phyloP scores from a whole-genome alignment of 2,888 invertebrate genomes.

The Luperina nickerlii region DNA sequence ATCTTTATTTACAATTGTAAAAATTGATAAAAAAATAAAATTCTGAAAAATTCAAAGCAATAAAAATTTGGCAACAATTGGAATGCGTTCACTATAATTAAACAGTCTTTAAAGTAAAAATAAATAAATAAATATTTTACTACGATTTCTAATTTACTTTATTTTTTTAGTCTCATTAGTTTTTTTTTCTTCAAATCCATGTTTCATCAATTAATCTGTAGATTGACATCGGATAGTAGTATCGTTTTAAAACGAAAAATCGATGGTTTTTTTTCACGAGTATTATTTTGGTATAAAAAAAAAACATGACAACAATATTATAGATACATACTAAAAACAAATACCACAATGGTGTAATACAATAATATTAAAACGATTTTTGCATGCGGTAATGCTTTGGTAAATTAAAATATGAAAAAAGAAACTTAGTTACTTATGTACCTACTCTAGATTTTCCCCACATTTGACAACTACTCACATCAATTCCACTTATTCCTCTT shows the following conservation, averaged over 20 bases:
- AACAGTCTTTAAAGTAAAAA: slow-evolving; percentile 63
- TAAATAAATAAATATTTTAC: slow-evolving; percentile 60
- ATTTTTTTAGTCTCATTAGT: slow-evolving; percentile 64
- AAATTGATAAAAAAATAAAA: slow-evolving; percentile 62
- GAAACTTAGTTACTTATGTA: neutral
- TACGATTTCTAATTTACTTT: slow-evolving; percentile 52
- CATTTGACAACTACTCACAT: slow-evolving; percentile 16
- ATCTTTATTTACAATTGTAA: slow-evolving; percentile 80
- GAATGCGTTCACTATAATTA: slow-evolving; percentile 60
- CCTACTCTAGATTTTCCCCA: slow-evolving; percentile 9
- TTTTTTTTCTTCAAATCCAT: slow-evolving; percentile 68
- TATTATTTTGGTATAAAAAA: slow-evolving; percentile 11
- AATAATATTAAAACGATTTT: slow-evolving; percentile 20
- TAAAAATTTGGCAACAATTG: slow-evolving; percentile 61
- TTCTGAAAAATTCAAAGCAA: slow-evolving; percentile 56
- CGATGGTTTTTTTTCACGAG: slow-evolving; percentile 11
- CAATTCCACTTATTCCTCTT: slow-evolving; percentile 33
- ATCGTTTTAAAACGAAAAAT: slow-evolving; percentile 20
- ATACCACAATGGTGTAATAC: slow-evolving; percentile 5
- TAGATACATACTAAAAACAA: slow-evolving; percentile 23
- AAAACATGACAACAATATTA: slow-evolving; percentile 10
- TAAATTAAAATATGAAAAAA: neutral
- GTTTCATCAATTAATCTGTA: slow-evolving; percentile 33
- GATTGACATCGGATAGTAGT: slow-evolving; percentile 39
- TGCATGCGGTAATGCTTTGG: slow-evolving; percentile 57